These are phyloP conservation scores for Panorpa germanica DNA, from an alignment of 2,888 invertebrate species.

Conservation along the genomic window DNA sequence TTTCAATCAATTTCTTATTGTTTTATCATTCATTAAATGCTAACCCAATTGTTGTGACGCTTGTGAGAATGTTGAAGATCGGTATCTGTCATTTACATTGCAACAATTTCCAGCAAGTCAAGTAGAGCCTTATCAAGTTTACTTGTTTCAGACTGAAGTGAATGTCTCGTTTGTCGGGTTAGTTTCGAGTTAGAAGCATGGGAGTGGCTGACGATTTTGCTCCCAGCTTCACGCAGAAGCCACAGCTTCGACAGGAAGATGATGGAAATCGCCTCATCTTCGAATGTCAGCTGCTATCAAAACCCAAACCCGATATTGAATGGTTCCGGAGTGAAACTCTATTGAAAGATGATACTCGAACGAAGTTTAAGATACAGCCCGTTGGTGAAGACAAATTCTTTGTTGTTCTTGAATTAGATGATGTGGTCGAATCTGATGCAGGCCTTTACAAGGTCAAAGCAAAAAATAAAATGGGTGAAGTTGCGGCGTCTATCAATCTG, in stretches of 20 bases:
- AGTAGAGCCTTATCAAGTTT: too few relatives aligned
- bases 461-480: constrained; percentile 93
- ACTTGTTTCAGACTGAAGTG: too few relatives aligned
- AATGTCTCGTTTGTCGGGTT: constrained; percentile 23
- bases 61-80: too few relatives aligned
- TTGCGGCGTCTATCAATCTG: constrained; percentile 89
- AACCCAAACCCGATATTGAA: constrained; percentile 78
- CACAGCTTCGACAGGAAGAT: constrained; percentile 88
- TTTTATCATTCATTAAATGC: too few relatives aligned
- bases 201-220: constrained; percentile 88
- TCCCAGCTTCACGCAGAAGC: constrained; percentile 97
- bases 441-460: constrained; percentile 95
- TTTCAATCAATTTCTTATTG: too few relatives aligned
- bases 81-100: too few relatives aligned
- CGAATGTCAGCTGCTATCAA: constrained; percentile 76
- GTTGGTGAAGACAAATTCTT: constrained; percentile 65
- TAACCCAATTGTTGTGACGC: too few relatives aligned
- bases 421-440: constrained; percentile 89
- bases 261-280: constrained; percentile 89
- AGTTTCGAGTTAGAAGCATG: constrained; percentile 32
- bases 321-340: constrained; percentile 83
- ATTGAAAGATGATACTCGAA: constrained; percentile 66
- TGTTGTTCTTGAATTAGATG: constrained; percentile 84
- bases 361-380: constrained; percentile 75
- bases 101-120: too few relatives aligned